Evolutionary conservation across 2,888 invertebrate genomes (phyloP), one percentile per base, ranked within the genome.

Genomic region (Parapristionchus giblindavisi): DNA sequence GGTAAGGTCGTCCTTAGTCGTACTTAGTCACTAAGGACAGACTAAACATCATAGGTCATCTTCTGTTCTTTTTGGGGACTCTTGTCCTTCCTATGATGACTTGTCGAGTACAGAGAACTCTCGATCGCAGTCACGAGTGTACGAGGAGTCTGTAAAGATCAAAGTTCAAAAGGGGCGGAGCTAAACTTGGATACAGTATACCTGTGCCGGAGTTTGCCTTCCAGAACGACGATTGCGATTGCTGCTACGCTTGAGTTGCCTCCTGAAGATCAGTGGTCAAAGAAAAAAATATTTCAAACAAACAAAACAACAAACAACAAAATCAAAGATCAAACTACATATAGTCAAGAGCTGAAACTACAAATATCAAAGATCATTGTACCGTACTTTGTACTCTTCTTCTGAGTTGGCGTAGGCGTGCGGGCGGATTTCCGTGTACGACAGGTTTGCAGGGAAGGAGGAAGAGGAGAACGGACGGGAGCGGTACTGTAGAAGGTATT

Each of bases 91-190:
- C n/a, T n/a, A n/a, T n/a, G n/a, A n/a, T n/a, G n/a, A n/a, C n/a
- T n/a, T n/a, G n/a, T n/a, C n/a, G 63, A 65, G 63, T 43, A 65
- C 43, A 65, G 27, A 14, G 63, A 65, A 17, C 48, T 36, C 63
- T 65, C 63, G 24, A 65, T 43, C 43, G 63, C 63, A 11, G 63
- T 65, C 27, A 36, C 63, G 2, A 29, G 27, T 21, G 63, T 65
- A 24, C 43, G 63, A 32, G 63, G 63, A 40, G 63, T 65, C 63
- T 65, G 63, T 29, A 65, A 2, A 2, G 29, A 43, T 14, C 27
- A 43, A 65, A 63, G 63, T 63, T 40, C 63, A 43, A n/a, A n/a
- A n/a, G 43, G 43, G 29, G 43, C 17, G 43, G 43, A 27, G 11
- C 17, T 32, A 27, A 11, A 14, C 8, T 43, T 29, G 43, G 29